These are phyloP conservation scores for Leptinotarsa peninsularis DNA, from an alignment of 2,888 invertebrate genomes.

Conservation along the genomic window DNA sequence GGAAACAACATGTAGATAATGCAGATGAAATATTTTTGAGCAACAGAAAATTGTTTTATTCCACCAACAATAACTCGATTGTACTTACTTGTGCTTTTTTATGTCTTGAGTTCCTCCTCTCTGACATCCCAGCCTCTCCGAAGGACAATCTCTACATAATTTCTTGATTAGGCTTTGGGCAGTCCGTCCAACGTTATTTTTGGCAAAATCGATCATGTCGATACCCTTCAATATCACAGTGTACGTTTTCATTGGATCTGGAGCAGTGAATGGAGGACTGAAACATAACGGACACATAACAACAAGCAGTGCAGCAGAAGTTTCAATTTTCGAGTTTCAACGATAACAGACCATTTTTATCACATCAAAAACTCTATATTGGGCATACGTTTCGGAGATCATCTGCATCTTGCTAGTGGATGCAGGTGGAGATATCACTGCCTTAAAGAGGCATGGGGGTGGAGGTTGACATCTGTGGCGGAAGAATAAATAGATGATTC, in stretches of 20 bases:
- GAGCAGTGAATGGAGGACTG: slow-evolving; percentile 75
- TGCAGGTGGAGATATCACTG: too few relatives aligned
- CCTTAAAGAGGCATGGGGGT: too few relatives aligned
- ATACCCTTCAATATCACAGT: slow-evolving; percentile 79
- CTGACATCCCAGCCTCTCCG: slow-evolving; percentile 77
- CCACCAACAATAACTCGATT: neutral
- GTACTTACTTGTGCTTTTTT: slow-evolving; percentile 73
- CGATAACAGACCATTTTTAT: too few relatives aligned
- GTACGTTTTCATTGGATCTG: slow-evolving; percentile 80
- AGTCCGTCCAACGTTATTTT: slow-evolving; percentile 71
- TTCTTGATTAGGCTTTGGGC: slow-evolving; percentile 77
- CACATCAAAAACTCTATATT: too few relatives aligned
- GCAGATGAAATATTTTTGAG: too few relatives aligned
- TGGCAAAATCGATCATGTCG: slow-evolving; percentile 76
- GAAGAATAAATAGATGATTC: too few relatives aligned
- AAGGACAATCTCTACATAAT: slow-evolving; percentile 75
- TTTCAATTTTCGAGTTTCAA: too few relatives aligned
- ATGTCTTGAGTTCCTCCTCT: slow-evolving; percentile 76
- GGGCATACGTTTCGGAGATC: too few relatives aligned
- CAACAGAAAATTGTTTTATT: neutral
- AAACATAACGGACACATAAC: slow-evolving; percentile 42
- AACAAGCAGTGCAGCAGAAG: neutral
- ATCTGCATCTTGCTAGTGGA: too few relatives aligned
- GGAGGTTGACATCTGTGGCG: too few relatives aligned
- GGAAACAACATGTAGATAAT: too few relatives aligned